Evolutionary conservation across 2,113 vertebrate species (phyloP), one percentile per base, ranked within the genome.

Genomic region (Hemichromis elongatus): DNA sequence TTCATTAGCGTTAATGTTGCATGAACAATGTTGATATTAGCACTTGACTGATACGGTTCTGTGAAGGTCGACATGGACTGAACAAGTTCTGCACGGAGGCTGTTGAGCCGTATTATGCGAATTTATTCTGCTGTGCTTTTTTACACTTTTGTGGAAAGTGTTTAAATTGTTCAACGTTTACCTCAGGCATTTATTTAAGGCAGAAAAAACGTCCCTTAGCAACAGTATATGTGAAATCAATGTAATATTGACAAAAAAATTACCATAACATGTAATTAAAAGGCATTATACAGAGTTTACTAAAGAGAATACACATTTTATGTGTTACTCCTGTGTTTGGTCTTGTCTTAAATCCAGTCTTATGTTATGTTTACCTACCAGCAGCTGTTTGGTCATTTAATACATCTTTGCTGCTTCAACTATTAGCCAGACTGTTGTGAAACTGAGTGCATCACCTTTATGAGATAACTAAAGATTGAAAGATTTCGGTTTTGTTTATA

Each of bases 1-100:
- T 87, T 90, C 81, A 93, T 93, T 87, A 87, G 77, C 19, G 56
- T 55, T 93, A 93, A 93, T 91, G 87, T 85, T 90, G 92, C 89
- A 81, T 94, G 87, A 90, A 89, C 85, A 90, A 80, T 88, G 78
- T 92, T 83, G 84, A 82, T 90, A 86, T 92, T 73, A 89, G 90
- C 81, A 11, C 53, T n/a, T 75, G 83, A 89, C 89, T 91, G 85
- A 90, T 84, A 55, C 7, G 77, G 81, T 63, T 78, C 56, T 54
- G 80, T 92, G 59, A 92, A 94, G 92, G 92, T 93, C 85, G 24
- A 19, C 21, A 1, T 63, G 52, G 78, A 26, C 21, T 4, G 21
- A 50, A 70, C 10, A 5, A 28, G 52, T 53, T 83, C 24, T 26
- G 18, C 42, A 16, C 7, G 7, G 37, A 68, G 26, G 40, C 13